Base-by-base conservation (phyloP, 2,888 invertebrate genomes). In the Sminthurides aquaticus region DNA sequence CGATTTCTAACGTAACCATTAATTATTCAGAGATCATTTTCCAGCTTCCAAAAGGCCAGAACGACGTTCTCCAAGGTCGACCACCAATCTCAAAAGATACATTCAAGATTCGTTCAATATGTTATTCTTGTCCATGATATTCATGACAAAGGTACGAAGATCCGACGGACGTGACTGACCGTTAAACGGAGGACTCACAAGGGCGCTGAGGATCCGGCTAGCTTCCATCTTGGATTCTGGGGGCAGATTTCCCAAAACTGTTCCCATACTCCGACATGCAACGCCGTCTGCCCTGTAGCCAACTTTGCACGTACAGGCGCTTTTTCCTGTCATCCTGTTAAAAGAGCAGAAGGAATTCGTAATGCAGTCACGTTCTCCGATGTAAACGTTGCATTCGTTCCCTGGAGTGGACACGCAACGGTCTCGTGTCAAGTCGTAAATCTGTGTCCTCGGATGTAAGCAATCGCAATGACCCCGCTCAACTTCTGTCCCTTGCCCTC, bases 231-330 rank as follows among this genome's bases (percentile, higher is more conserved):
- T 34, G 8, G 43, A 15, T 34, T 34, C 43, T 15, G 43, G 15
- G 15, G 43, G 43, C 5, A 34, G 43, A 5, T 34, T 34, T 15
- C 43, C 43, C 43, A 34, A 5, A 11, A 34, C 43, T 5, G 43
- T 34, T 5, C 43, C 43, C 43, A 34, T 11, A 34, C 43, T 94
- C 91, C 28, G 25, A 29, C 64, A 64, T 18, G 49, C 2, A 8
- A 54, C 59, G 1, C 64, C 54, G 2, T 25, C 49, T 11, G 26
- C 25, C 15, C 28, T 25, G 25, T 49, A 64, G 15, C 64, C 64
- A n/a, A 29, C 2, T 54, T 64, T 64, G 48, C 64, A 64, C 3
- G 20, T 20, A 24, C 64, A 64, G 27, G 28, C 2, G 8, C 52
- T 52, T 24, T 43, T 58, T 18, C 64, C 64, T 15, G 26, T 25